Base-by-base conservation (phyloP, 2,888 invertebrate species). In the Thera britannica region DNA sequence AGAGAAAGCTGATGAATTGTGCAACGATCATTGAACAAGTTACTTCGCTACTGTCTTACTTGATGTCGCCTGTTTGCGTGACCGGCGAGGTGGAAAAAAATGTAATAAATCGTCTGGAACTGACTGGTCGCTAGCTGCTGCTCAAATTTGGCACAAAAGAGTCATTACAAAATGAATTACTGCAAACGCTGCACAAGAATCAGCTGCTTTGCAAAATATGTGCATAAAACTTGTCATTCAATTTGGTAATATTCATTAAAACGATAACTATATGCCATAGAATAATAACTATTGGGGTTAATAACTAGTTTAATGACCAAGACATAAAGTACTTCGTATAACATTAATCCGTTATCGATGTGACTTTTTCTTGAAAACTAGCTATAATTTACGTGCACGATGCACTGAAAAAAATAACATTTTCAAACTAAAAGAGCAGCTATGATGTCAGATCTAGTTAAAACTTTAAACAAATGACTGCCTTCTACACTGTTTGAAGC, bases 1-100 rank as follows among this genome's bases (percentile, higher is more conserved):
- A 75, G 78, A 78, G 81, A 82, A 82, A 82, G 79, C 75, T 72
- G 70, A 73, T 75, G 74, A 76, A 75, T 79, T 78, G 75, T 74
- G 75, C 70, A 79, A 78, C 76, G 75, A 79, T 74, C 73, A 78
- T 77, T 77, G 71, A 74, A 77, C 74, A 75, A 72, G 60, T 68
- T 57, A 71, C 72, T 75, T 61, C 41, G 71, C 71, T 65, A 74
- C 72, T 73, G 74, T 73, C 65, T 75, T 74, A 67, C 72, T 71
- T 61, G 62, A 62, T 59, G 64, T 69, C 75, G 71, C 52, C 57
- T 9, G 75, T 75, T 77, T 69, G 73, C 77, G 73, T 77, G 76
- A 73, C 71, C 67, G 74, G 62, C 71, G 73, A 75, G 60, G 65
- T 72, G 76, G 72, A 78, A 78, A 77, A 77, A 48, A 64, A 58